Base-by-base conservation (phyloP, 2,113 vertebrate genomes). In the Plestiodon gilberti region DNA sequence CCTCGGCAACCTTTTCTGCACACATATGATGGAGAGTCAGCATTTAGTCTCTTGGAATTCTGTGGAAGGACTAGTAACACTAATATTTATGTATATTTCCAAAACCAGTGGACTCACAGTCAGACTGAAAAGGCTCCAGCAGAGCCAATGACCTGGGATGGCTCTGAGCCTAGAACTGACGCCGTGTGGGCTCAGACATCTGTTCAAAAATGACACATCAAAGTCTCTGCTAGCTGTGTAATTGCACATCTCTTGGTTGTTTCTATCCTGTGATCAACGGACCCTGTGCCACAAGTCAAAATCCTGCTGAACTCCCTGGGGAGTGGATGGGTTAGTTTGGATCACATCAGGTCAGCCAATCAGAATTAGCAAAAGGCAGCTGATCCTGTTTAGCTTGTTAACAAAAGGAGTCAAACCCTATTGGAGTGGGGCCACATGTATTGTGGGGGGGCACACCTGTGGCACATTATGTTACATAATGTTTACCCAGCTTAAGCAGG, bases 161-260 rank as follows among this genome's bases (percentile, higher is more conserved):
- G 78, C 71, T 38, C 48, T 15, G 28, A 81, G 85, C 70, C 78
- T 87, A 75, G 78, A 80, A 65, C 14, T 35, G 70, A 81, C 85
- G 52, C 85, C 75, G 79, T 75, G 70, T 81, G 85, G 38, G 85
- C 38, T 87, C 70, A 75, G 70, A 81, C 78, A 86, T 81, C 85
- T 86, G 85, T 52, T 65, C 70, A 52, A 15, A 30, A 55, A 65
- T n/a, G 40, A 8, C 33, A 81, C 57, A 74, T 81, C 85, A 81
- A 87, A 81, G 85, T 20, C 59, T 52, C 40, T 30, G 7, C 78
- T 81, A 28, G 70, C 69, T 81, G 57, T 86, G 85, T 35, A 71
- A 64, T 64, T 80, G 25, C 40, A 74, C 30, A 40, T 8, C 35
- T 20, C 40, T 78, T 52, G 35, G 38, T 69, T 81, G n/a, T 64